phyloP scores from a whole-genome alignment of 64 coral and sea anemone species.

The Montipora foliosa region DNA sequence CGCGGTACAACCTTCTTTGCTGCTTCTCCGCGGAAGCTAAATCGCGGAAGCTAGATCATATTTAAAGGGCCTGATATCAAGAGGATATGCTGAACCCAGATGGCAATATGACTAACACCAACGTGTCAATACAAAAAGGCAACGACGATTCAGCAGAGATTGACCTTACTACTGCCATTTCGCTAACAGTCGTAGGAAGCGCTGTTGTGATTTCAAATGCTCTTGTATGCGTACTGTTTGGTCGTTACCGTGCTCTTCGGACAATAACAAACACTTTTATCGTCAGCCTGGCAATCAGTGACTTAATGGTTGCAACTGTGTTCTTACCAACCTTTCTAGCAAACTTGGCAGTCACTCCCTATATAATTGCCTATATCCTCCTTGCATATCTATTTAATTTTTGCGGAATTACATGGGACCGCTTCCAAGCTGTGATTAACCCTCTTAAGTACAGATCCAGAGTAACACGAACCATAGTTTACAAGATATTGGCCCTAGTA shows the following conservation, averaged over 20 bases:
- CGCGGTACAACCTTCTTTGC: too few relatives aligned
- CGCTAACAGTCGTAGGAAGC: conserved; percentile 70
- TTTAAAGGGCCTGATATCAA: too few relatives aligned
- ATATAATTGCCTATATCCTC: conserved; percentile 93
- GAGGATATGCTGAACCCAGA: background rate
- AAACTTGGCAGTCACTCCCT: conserved; percentile 47
- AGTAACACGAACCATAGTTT: conserved; percentile 75
- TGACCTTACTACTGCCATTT: background rate
- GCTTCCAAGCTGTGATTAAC: conserved; percentile 82
- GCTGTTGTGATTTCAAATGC: conserved; percentile 78
- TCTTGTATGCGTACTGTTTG: conserved; percentile 84
- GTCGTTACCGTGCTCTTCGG: conserved; percentile 65
- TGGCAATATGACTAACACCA: background rate
- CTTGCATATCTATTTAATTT: conserved; percentile 97
- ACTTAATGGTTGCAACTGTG: conserved; percentile 75
- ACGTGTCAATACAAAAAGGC: background rate
- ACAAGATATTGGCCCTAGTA: conserved; percentile 66
- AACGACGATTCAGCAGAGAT: background rate
- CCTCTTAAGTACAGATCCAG: conserved; percentile 80
- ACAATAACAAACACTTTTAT: conserved; percentile 96
- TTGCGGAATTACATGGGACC: conserved; percentile 95
- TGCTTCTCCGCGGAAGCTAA: too few relatives aligned
- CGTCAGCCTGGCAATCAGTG: conserved; percentile 87
- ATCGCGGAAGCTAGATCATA: too few relatives aligned
- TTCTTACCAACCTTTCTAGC: conserved; percentile 78